Percentiles rank a stretch among this genome's conserved stretches.
phyloP scores from a whole-genome alignment of 2,797 vertebrate genomes.

The Acropternis orthonyx region DNA sequence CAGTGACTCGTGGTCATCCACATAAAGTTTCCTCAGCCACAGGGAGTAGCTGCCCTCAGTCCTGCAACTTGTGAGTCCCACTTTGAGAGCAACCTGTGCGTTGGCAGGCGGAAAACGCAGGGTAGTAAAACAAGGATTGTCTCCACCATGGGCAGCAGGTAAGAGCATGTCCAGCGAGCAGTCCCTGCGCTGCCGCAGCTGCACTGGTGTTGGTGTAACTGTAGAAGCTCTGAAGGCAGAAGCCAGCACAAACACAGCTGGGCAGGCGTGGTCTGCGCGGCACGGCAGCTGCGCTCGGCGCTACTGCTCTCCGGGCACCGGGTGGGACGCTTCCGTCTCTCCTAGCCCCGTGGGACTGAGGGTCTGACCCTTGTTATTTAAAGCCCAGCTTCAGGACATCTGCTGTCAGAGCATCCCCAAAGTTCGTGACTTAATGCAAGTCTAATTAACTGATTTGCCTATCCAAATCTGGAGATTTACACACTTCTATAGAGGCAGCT shows the following conservation, averaged over 20 bases:
- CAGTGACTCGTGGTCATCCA: neutral
- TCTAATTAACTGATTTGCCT: slow-evolving; percentile 47
- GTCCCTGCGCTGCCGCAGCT: neutral
- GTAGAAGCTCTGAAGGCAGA: slow-evolving; percentile 26
- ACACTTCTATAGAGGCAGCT: slow-evolving; percentile 22
- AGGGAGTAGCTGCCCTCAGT: neutral
- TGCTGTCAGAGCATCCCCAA: slow-evolving; percentile 11
- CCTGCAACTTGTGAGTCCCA: rapidly evolving
- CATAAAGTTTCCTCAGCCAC: rapidly evolving
- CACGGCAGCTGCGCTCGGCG: neutral
- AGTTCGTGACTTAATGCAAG: slow-evolving; percentile 42
- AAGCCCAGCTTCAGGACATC: neutral
- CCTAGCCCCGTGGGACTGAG: neutral
- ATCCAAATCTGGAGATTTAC: slow-evolving; percentile 43
- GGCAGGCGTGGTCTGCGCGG: neutral
- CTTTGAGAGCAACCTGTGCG: neutral
- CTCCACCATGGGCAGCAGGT: neutral
- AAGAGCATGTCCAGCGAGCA: neutral
- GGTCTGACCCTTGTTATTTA: slow-evolving; percentile 8
- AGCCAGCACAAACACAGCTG: slow-evolving; percentile 51
- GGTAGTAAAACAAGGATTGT: neutral
- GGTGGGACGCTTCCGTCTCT: neutral
- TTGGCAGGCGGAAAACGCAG: rapidly evolving
- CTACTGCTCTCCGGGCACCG: slow-evolving; percentile 20
- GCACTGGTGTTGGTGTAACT: neutral